Conservation (phyloP, 2,888 invertebrate genomes). For the Lottia gigantea region DNA sequence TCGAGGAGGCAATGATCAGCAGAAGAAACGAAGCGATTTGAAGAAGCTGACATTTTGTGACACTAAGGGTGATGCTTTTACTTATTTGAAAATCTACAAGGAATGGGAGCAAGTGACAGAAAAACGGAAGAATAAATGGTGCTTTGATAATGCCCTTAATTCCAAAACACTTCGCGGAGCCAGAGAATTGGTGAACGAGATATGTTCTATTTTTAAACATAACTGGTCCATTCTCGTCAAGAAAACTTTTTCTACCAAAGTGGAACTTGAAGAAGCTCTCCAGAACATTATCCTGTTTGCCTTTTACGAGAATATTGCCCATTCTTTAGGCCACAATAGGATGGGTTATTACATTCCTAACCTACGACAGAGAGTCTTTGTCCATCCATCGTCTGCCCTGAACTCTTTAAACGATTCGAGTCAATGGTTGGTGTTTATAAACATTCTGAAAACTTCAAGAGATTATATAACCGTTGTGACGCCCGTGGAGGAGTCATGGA, state of each 20-base stretch:
- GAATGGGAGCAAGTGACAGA: slow-evolving; percentile 49
- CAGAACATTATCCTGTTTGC: slow-evolving; percentile 47
- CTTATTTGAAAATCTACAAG: slow-evolving; percentile 53
- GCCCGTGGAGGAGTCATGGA: slow-evolving; percentile 43
- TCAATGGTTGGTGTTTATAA: slow-evolving; percentile 54
- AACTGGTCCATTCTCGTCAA: slow-evolving; percentile 37
- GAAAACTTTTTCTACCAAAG: slow-evolving; percentile 29
- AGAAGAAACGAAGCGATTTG: slow-evolving; percentile 49
- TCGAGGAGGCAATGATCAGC: slow-evolving; percentile 46
- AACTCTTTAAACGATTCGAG: slow-evolving; percentile 42
- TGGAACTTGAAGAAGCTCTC: slow-evolving; percentile 31
- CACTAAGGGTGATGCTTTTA: slow-evolving; percentile 54
- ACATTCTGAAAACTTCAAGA: slow-evolving; percentile 48
- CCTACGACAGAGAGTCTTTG: slow-evolving; percentile 38
- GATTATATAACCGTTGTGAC: slow-evolving; percentile 55
- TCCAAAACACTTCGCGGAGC: slow-evolving; percentile 57
- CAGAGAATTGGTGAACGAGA: slow-evolving; percentile 48
- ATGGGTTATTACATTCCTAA: slow-evolving; percentile 49
- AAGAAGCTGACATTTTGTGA: slow-evolving; percentile 56
- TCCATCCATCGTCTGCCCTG: slow-evolving; percentile 59
- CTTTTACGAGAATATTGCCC: slow-evolving; percentile 46
- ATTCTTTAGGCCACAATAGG: slow-evolving; percentile 50
- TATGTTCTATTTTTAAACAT: slow-evolving; percentile 38
- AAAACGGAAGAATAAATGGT: slow-evolving; percentile 54
- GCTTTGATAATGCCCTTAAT: slow-evolving; percentile 61